Evolutionary conservation across 2,888 invertebrate genomes (phyloP).

Genomic region (Azorinus chamasolen): DNA sequence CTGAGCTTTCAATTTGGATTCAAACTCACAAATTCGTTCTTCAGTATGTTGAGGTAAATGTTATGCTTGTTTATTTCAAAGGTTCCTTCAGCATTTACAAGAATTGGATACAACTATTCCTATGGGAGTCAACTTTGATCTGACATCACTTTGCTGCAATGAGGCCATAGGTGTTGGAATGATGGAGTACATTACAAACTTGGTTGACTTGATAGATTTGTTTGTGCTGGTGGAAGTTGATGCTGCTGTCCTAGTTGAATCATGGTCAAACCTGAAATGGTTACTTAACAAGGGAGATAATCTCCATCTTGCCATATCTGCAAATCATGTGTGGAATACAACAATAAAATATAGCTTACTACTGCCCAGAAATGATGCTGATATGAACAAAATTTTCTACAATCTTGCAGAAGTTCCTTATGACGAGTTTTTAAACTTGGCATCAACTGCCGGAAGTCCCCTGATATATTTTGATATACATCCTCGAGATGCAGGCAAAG

Average conservation of each 20-base stretch:
- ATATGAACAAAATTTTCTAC: constrained; percentile 59
- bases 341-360: constrained; percentile 59
- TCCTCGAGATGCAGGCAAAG: constrained; percentile 90
- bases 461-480: constrained; percentile 86
- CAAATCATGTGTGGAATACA: constrained; percentile 29
- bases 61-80: no score
- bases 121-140: background rate
- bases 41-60: no score
- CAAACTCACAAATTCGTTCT: no score
- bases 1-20: no score
- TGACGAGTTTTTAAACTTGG: constrained; percentile 49
- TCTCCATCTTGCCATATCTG: constrained; percentile 56
- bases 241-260: constrained; percentile 31
- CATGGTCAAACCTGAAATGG: constrained; percentile 68
- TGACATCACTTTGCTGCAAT: constrained; percentile 38
- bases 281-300: constrained; percentile 54
- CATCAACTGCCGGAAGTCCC: constrained; percentile 70
- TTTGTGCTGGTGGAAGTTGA: constrained; percentile 32
- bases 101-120: background rate
- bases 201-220: background rate
- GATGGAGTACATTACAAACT: constrained; percentile 28
- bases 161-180: constrained; percentile 32
- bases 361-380: constrained; percentile 68
- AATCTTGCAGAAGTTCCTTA: constrained; percentile 61
- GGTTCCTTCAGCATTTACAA: background rate